Conservation (phyloP, 2,797 vertebrate genomes). For the Dryobates pubescens region DNA sequence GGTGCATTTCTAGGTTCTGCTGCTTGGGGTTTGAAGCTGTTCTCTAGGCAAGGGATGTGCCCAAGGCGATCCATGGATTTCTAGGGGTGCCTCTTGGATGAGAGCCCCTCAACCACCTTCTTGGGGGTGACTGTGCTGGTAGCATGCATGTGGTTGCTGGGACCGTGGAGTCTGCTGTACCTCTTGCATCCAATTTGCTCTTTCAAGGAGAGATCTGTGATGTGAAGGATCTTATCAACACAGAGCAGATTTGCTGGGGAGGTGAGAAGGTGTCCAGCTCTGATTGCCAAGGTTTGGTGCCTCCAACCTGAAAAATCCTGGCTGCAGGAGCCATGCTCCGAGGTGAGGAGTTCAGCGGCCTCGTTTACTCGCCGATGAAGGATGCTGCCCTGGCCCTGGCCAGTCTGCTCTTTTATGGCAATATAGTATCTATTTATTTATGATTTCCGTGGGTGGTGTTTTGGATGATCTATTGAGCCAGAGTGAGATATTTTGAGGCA, state of each 20-base stretch:
- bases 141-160: neutral
- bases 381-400: conserved; percentile 32
- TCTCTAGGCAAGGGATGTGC: neutral
- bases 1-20: neutral
- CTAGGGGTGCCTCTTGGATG: neutral
- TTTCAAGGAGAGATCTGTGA: neutral
- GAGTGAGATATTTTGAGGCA: conserved; percentile 72
- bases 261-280: neutral
- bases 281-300: neutral
- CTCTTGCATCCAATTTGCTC: neutral
- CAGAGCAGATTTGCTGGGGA: neutral
- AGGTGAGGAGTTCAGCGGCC: neutral
- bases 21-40: neutral
- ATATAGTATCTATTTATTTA: conserved; percentile 68
- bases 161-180: accelerated
- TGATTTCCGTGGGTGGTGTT: conserved; percentile 66
- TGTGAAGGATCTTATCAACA: neutral
- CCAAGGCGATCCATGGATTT: neutral
- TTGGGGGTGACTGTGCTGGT: neutral
- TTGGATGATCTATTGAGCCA: conserved; percentile 69
- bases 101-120: neutral
- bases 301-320: neutral
- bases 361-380: neutral
- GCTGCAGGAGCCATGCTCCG: accelerated
- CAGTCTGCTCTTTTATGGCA: conserved; percentile 25